These are phyloP conservation scores for Macrosoma leucophasiata DNA, from an alignment of 2,888 invertebrate species.

Conservation along the genomic window DNA sequence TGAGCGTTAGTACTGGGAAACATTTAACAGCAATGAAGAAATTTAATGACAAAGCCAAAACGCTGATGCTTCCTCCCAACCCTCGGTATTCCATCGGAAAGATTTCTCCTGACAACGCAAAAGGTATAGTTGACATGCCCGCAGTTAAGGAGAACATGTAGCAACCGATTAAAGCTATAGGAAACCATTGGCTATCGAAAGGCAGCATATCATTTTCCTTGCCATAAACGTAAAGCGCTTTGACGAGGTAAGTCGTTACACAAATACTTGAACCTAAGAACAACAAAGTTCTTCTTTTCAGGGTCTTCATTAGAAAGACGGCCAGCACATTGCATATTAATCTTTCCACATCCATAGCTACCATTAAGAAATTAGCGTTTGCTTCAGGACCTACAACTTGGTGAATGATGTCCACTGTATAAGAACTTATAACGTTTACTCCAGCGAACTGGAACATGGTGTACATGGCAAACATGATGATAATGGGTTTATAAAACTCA, in stretches of 20 bases:
- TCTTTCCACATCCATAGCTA: slow-evolving; percentile 78
- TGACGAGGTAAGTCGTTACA: slow-evolving; percentile 71
- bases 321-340: slow-evolving; percentile 77
- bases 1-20: slow-evolving; percentile 72
- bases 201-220: slow-evolving; percentile 43
- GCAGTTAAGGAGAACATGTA: slow-evolving; percentile 77
- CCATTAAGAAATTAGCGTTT: slow-evolving; percentile 78
- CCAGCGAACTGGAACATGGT: slow-evolving; percentile 81
- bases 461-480: slow-evolving; percentile 78
- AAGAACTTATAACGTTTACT: slow-evolving; percentile 81
- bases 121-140: slow-evolving; percentile 81
- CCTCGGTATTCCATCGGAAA: slow-evolving; percentile 79
- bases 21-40: slow-evolving; percentile 80
- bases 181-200: slow-evolving; percentile 59
- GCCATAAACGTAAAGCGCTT: slow-evolving; percentile 62
- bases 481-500: slow-evolving; percentile 76
- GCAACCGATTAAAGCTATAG: slow-evolving; percentile 63
- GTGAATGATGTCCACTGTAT: slow-evolving; percentile 78
- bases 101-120: slow-evolving; percentile 83
- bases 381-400: slow-evolving; percentile 76
- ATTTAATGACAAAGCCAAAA: slow-evolving; percentile 77
- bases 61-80: slow-evolving; percentile 78
- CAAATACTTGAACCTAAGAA: slow-evolving; percentile 77
- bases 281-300: slow-evolving; percentile 76
- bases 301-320: slow-evolving; percentile 75